Conservation (phyloP, 1,140 invertebrate genomes). For the Marisa cornuarietis region DNA sequence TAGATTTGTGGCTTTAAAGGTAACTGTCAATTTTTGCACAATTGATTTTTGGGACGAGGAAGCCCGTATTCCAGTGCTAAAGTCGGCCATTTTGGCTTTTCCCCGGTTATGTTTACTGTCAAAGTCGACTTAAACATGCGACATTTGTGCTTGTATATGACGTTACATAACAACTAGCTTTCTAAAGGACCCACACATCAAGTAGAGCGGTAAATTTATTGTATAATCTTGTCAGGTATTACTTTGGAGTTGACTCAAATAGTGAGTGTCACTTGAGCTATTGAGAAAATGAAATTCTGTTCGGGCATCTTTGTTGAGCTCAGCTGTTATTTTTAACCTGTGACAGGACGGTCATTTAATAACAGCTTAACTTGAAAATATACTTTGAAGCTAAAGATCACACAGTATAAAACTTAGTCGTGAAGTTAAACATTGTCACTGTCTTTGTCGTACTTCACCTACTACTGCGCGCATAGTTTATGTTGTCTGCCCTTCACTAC, state of each 20-base stretch:
- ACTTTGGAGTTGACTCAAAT: neutral
- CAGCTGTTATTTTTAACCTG: no score
- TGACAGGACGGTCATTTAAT: no score
- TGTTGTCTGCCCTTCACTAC: no score
- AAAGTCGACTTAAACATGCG: neutral
- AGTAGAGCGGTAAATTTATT: neutral
- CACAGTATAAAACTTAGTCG: no score
- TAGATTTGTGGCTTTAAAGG: neutral
- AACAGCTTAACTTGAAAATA: no score
- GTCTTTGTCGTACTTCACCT: no score
- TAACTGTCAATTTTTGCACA: conserved; percentile 6
- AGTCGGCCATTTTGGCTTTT: conserved; percentile 22
- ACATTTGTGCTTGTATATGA: neutral
- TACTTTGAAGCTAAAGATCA: no score
- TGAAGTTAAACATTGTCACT: no score
- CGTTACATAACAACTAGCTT: neutral
- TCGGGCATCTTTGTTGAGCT: no score
- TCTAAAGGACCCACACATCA: neutral
- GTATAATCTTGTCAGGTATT: neutral
- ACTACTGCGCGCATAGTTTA: no score
- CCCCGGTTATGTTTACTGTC: conserved; percentile 18
- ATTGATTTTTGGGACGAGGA: conserved; percentile 14
- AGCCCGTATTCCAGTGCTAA: conserved; percentile 18
- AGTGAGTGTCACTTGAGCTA: neutral
- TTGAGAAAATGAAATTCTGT: neutral